These are phyloP conservation scores for Centruroides sculpturatus DNA, from an alignment of 1,140 invertebrate species.

Conservation along the genomic window DNA sequence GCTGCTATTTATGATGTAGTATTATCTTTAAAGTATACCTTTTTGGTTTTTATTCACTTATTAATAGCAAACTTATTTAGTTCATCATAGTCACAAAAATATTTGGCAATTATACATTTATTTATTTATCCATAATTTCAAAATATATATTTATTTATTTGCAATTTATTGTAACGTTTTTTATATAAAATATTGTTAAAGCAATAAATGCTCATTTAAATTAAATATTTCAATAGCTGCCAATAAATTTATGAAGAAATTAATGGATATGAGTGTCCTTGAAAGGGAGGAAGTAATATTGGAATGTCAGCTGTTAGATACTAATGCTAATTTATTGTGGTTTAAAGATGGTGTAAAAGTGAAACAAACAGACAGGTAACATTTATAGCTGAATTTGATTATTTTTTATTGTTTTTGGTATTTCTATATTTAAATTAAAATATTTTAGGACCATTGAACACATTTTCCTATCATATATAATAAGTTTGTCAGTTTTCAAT, in stretches of 20 bases:
- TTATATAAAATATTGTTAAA: no score
- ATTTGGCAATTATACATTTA: no score
- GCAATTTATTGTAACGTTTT: no score
- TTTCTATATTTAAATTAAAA: background rate
- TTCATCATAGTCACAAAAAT: no score
- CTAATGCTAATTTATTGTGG: slow-evolving; percentile 85
- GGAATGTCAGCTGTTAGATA: slow-evolving; percentile 85
- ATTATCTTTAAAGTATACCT: no score
- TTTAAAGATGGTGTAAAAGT: slow-evolving; percentile 80
- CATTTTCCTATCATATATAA: background rate
- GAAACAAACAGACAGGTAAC: slow-evolving; percentile 48
- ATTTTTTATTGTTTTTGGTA: background rate
- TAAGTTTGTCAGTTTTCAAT: background rate
- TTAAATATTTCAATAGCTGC: slow-evolving; percentile 44
- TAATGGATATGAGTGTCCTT: slow-evolving; percentile 78
- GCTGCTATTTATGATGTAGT: no score
- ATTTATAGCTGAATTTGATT: background rate
- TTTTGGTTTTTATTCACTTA: no score
- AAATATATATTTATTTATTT: no score
- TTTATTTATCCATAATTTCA: no score
- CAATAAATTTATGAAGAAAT: slow-evolving; percentile 91
- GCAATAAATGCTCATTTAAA: no score
- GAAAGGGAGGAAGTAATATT: slow-evolving; percentile 79
- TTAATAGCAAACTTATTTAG: no score
- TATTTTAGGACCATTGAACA: background rate